Evolutionary conservation across 2,888 invertebrate genomes (phyloP), one percentile per base, ranked within the genome.

Genomic region (Rhimphoctona megacephalus): DNA sequence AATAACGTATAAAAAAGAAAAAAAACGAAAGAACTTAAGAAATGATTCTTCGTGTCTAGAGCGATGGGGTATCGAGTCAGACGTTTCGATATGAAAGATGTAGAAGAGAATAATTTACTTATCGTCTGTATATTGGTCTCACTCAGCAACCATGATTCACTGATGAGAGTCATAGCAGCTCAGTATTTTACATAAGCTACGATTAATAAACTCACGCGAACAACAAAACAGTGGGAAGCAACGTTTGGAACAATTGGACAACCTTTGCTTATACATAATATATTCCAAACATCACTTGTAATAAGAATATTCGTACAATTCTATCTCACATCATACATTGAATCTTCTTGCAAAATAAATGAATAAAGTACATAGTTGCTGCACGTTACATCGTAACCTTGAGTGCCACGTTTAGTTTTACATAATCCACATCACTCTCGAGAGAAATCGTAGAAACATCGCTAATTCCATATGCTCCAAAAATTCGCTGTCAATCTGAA

Each of bases 61-160:
- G 43, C 36, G 17, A 80, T 61, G 61, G 25, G 46, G 39, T 77
- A 78, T 81, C 81, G 66, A 66, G 54, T 39, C 66, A 54, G 49
- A 72, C 11, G 9, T 72, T 72, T 83, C 61, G 77, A 72, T 70
- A 14, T 66, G 54, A 67, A 67, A 39, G 25, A 36, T 52, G 17
- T 25, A 57, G 11, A 19, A n/a, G n/a, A 52, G 36, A 77, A 77
- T 77, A 52, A 77, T 78, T 67, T 25, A 39, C 54, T 36, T 52
- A 67, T 67, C 33, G 33, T 64, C 49, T 64, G 9, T 22, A 19
- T 76, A 49, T n/a, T 49, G 49, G 19, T 14, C 36, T 11, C 36
- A 22, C 52, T 33, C 36, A 54, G 22, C n/a, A 36, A 22, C 6
- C 19, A 22, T 54, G 52, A 22, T 72, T 49, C 46, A 49, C 49